A percentile compares a stretch with the other conserved stretches of the same genome.
Evolutionary conservation across 1,140 invertebrate genomes (phyloP).

Genomic region (Muscidifurax raptorellus): DNA sequence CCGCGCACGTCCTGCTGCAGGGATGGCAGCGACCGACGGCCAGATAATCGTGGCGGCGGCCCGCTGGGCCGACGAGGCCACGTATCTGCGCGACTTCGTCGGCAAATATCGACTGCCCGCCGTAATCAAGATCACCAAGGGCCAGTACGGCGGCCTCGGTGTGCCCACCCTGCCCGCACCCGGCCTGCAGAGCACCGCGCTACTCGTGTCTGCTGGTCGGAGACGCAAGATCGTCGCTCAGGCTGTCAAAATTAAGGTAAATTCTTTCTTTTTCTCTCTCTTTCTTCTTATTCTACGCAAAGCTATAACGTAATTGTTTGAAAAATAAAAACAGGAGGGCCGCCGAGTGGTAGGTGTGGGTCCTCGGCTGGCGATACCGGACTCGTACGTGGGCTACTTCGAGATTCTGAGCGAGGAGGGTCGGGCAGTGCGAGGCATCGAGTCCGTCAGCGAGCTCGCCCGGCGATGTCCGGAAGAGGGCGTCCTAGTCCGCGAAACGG

Average conservation of each 20-base stretch:
- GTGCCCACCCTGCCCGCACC: slow-evolving; percentile 90
- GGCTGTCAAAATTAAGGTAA: slow-evolving; percentile 89
- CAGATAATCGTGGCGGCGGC: slow-evolving; percentile 89
- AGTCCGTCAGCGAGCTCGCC: slow-evolving; percentile 89
- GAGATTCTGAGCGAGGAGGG: slow-evolving; percentile 96
- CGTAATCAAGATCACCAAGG: slow-evolving; percentile 93
- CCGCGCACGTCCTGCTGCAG: slow-evolving; percentile 13
- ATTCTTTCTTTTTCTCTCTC: background rate
- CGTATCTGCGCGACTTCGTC: slow-evolving; percentile 87
- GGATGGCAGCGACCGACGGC: slow-evolving; percentile 89
- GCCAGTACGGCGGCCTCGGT: slow-evolving; percentile 92
- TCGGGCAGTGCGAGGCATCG: slow-evolving; percentile 90
- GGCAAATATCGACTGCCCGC: slow-evolving; percentile 87
- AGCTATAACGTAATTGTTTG: background rate
- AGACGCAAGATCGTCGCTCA: slow-evolving; percentile 91
- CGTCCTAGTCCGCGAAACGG: slow-evolving; percentile 89
- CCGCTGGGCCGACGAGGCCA: slow-evolving; percentile 88
- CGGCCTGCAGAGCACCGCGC: slow-evolving; percentile 87
- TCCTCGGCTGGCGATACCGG: slow-evolving; percentile 90
- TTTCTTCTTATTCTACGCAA: background rate
- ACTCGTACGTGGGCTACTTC: slow-evolving; percentile 93
- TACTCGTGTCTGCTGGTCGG: slow-evolving; percentile 88
- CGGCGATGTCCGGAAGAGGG: slow-evolving; percentile 85
- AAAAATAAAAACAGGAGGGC: slow-evolving; percentile 77
- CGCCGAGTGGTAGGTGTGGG: slow-evolving; percentile 85